phyloP scores from a whole-genome alignment of 2,113 vertebrate genomes.

The Bos javanicus region DNA sequence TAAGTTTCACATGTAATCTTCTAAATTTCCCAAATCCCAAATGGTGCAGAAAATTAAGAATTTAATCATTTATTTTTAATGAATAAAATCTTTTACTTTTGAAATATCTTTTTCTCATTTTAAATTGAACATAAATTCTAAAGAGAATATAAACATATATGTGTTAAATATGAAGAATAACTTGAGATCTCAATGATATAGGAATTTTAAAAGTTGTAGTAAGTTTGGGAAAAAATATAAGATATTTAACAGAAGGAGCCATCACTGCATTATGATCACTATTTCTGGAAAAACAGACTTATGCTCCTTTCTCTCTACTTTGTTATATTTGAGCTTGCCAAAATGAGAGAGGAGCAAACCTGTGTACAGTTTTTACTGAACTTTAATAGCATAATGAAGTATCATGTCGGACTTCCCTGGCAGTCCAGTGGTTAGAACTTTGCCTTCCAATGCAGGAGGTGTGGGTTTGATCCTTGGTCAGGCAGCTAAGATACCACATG shows the following conservation, averaged over 20 bases:
- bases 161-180: constrained; percentile 20
- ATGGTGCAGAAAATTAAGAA: background rate
- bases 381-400: background rate
- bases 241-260: background rate
- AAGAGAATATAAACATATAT: background rate
- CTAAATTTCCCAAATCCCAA: constrained; percentile 1
- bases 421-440: background rate
- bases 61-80: constrained; percentile 12
- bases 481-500: background rate
- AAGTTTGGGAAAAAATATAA: background rate
- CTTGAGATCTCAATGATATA: background rate
- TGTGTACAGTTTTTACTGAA: background rate
- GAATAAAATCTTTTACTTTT: background rate
- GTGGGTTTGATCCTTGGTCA: background rate
- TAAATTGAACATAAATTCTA: background rate
- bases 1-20: constrained; percentile 79
- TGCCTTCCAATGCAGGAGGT: background rate
- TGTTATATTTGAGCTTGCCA: background rate
- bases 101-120: background rate
- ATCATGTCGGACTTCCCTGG: background rate
- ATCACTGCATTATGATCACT: background rate
- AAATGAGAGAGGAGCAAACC: background rate
- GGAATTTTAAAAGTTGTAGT: background rate
- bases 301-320: background rate
- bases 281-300: background rate